Conservation (phyloP, 2,797 vertebrate species). For the Gymnoscopelus braueri region DNA sequence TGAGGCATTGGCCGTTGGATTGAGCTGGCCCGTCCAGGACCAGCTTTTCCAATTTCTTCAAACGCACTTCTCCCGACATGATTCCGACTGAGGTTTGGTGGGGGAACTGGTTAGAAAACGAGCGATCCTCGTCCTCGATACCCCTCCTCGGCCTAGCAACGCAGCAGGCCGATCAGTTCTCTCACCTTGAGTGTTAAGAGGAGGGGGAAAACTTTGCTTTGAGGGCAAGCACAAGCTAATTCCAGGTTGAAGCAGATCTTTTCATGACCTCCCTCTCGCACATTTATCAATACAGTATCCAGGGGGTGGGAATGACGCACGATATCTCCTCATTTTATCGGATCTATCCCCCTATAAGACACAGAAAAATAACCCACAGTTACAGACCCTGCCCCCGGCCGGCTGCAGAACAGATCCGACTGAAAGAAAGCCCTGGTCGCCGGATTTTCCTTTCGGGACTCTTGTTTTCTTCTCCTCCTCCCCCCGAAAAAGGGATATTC, state of each 20-base stretch:
- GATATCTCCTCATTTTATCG: slow-evolving; percentile 65
- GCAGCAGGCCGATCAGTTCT: slow-evolving; percentile 54
- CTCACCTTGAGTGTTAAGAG: slow-evolving; percentile 61
- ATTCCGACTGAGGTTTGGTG: slow-evolving; percentile 53
- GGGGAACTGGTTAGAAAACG: background rate
- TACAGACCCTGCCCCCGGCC: slow-evolving; percentile 69
- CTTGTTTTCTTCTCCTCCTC: slow-evolving; percentile 39
- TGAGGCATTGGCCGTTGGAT: slow-evolving; percentile 90
- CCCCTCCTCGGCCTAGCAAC: slow-evolving; percentile 55
- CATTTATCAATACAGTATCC: slow-evolving; percentile 45
- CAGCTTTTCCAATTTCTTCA: slow-evolving; percentile 98
- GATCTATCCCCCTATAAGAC: slow-evolving; percentile 53
- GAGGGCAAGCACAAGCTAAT: slow-evolving; percentile 43
- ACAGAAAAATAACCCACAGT: slow-evolving; percentile 54
- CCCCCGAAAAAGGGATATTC: slow-evolving; percentile 23
- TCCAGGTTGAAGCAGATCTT: slow-evolving; percentile 41
- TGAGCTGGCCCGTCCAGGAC: slow-evolving; percentile 92
- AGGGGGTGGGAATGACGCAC: slow-evolving; percentile 42
- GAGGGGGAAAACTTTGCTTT: slow-evolving; percentile 50
- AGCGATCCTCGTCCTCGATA: slow-evolving; percentile 34
- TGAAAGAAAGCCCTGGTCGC: slow-evolving; percentile 45
- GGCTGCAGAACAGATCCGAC: slow-evolving; percentile 47
- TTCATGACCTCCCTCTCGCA: slow-evolving; percentile 60
- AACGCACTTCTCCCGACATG: slow-evolving; percentile 98
- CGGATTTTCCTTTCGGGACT: slow-evolving; percentile 36